These are phyloP conservation scores for Chrysomela aeneicollis DNA, from an alignment of 2,888 invertebrate species.

Conservation along the genomic window DNA sequence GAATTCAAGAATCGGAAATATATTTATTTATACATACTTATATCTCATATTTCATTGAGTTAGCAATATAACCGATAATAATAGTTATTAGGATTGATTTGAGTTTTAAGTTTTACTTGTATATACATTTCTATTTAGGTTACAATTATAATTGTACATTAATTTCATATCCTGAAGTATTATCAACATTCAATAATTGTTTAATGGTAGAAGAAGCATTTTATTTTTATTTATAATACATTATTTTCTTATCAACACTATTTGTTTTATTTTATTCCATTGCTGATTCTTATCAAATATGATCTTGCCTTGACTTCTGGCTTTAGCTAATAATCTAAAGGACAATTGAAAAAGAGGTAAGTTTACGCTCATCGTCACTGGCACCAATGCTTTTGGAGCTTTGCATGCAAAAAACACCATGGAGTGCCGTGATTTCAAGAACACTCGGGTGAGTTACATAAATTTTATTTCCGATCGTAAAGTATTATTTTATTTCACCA, in stretches of 20 bases:
- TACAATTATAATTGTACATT: conserved; percentile 28
- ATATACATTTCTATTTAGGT: conserved; percentile 20
- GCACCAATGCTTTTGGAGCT: conserved; percentile 19
- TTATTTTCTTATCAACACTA: conserved; percentile 26
- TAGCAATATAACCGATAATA: neutral
- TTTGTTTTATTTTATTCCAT: conserved; percentile 34
- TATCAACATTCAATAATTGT: conserved; percentile 28
- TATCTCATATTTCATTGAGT: neutral
- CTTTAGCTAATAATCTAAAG: conserved; percentile 6
- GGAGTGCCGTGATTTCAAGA: neutral
- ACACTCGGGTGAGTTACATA: conserved; percentile 6
- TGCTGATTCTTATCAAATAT: neutral
- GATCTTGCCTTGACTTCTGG: neutral
- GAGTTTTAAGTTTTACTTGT: conserved; percentile 21
- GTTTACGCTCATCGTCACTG: conserved; percentile 7
- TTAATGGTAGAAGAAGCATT: conserved; percentile 25
- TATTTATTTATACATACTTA: neutral
- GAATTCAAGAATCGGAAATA: too few relatives aligned
- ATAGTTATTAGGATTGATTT: neutral
- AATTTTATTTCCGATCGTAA: neutral
- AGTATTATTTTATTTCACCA: neutral
- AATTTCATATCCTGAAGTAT: conserved; percentile 20
- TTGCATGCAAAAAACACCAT: conserved; percentile 13
- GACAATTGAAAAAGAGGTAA: conserved; percentile 10
- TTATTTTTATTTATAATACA: conserved; percentile 37